A percentile compares a stretch with the other conserved stretches of the same genome.
Evolutionary conservation across 1,140 invertebrate genomes (phyloP).

Genomic region (Lepidotrigona ventralis): DNA sequence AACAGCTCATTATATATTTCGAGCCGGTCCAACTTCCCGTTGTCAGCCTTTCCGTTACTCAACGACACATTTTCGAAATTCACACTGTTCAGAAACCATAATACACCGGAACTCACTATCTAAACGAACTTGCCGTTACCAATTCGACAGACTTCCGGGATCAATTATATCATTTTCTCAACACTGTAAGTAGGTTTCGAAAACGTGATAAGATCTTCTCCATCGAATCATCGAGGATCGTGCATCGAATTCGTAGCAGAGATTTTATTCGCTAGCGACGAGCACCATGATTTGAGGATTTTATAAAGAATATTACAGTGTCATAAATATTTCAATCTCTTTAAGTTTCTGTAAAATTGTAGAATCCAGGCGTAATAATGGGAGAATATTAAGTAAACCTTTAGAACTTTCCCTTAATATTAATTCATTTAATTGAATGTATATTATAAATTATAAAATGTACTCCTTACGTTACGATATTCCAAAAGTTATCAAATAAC

Average conservation of each 20-base stretch:
- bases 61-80: background rate
- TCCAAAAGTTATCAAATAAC: too few species aligned
- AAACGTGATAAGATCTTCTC: conserved; percentile 19
- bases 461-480: too few species aligned
- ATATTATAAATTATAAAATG: too few species aligned
- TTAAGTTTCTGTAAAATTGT: too few species aligned
- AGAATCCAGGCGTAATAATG: too few species aligned
- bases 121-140: conserved; percentile 23
- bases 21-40: conserved; percentile 11
- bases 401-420: too few species aligned
- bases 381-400: too few species aligned
- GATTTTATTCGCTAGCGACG: background rate
- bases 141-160: background rate
- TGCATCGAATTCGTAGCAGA: conserved; percentile 13
- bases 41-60: conserved; percentile 7
- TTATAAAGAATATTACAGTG: too few species aligned
- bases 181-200: conserved; percentile 30
- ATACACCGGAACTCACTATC: conserved; percentile 29
- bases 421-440: too few species aligned
- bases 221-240: conserved; percentile 13
- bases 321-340: too few species aligned
- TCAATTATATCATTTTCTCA: background rate
- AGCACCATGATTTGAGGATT: too few species aligned
- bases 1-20: conserved; percentile 25
- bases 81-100: background rate